These are phyloP conservation scores for Torymus tubicola DNA, from an alignment of 2,888 invertebrate species.

Conservation along the genomic window DNA sequence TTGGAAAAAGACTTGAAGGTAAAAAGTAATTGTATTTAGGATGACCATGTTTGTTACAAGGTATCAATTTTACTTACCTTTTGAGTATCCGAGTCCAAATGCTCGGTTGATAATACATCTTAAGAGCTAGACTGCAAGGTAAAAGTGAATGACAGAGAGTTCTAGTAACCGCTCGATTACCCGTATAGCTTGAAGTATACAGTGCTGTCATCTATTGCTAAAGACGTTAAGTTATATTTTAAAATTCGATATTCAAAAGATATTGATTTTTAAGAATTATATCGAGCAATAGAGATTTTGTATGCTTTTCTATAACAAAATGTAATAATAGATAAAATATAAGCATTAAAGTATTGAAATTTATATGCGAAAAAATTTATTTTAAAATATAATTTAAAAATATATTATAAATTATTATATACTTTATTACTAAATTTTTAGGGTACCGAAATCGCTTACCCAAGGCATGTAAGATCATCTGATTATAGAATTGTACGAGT, in stretches of 20 bases:
- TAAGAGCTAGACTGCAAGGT: not conserved
- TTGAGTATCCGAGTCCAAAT: not conserved
- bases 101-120: conserved; percentile 33
- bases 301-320: too few relatives aligned
- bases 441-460: conserved; percentile 76
- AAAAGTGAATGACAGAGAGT: conserved; percentile 33
- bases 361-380: not conserved
- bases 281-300: not conserved
- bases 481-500: conserved; percentile 85
- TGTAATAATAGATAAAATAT: too few relatives aligned
- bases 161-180: not conserved
- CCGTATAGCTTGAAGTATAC: not conserved
- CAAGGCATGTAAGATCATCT: conserved; percentile 80
- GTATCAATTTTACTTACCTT: conserved; percentile 26
- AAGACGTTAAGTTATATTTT: not conserved
- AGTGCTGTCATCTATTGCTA: conserved; percentile 41
- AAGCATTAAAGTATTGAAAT: too few relatives aligned
- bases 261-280: not conserved
- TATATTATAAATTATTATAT: conserved; percentile 22
- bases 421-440: conserved; percentile 62
- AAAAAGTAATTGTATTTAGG: conserved; percentile 41
- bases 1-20: conserved; percentile 75
- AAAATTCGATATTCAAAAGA: not conserved
- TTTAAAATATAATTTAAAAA: not conserved
- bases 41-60: conserved; percentile 8